Conservation (phyloP, 2,797 vertebrate genomes). For the Oreochromis grahami region DNA sequence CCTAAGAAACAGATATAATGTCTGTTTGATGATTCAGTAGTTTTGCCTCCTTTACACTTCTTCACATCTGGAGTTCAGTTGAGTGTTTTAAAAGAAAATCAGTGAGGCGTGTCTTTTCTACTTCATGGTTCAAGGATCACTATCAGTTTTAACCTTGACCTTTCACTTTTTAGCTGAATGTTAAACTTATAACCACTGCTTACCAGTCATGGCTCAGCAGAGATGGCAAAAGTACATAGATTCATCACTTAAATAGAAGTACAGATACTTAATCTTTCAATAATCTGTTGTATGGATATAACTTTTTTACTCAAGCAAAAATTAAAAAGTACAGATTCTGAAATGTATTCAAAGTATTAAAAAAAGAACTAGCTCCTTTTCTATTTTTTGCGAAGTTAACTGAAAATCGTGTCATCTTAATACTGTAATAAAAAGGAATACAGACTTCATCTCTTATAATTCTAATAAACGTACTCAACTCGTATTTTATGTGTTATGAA, state of each 20-base stretch:
- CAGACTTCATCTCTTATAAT: neutral
- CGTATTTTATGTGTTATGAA: neutral
- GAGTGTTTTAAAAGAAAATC: neutral
- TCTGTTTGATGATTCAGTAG: neutral
- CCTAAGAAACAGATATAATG: conserved; percentile 62
- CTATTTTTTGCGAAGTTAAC: neutral
- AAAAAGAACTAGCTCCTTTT: neutral
- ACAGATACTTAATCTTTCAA: neutral
- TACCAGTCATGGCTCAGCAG: neutral
- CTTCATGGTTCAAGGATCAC: neutral
- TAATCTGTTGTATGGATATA: neutral
- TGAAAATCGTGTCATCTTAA: neutral
- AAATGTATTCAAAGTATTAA: neutral
- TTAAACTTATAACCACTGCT: neutral
- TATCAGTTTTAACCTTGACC: neutral
- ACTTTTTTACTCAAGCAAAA: neutral
- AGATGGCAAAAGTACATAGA: neutral
- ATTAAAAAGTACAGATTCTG: neutral
- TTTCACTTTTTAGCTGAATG: neutral
- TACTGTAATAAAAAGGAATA: neutral
- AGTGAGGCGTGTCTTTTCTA: neutral
- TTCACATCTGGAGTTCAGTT: neutral
- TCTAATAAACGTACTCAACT: neutral
- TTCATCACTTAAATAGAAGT: neutral
- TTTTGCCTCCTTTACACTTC: neutral